Conservation (phyloP, 53 echinoderm and acorn worm genomes). For the Temnopleurus reevesii region DNA sequence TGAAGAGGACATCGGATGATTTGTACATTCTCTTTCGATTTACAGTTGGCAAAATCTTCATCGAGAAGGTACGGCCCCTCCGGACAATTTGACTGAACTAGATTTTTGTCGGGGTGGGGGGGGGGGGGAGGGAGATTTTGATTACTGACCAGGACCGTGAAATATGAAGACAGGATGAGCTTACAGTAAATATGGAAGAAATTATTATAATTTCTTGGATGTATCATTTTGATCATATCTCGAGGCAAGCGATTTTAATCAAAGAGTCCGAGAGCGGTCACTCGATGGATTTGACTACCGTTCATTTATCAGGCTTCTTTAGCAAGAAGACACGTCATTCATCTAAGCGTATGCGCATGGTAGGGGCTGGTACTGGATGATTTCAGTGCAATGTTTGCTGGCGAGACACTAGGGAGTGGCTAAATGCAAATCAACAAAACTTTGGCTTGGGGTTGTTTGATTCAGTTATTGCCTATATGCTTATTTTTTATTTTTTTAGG, state of each 20-base stretch:
- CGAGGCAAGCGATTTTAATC: neutral
- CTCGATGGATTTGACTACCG: neutral
- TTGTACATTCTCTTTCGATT: neutral
- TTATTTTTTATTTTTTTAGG: no score
- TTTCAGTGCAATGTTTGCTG: neutral
- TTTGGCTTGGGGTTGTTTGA: no score
- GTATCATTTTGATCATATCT: neutral
- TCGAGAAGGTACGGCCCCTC: neutral
- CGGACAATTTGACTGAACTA: neutral
- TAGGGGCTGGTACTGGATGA: neutral
- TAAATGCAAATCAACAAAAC: no score
- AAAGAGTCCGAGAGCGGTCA: neutral
- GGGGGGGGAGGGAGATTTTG: neutral
- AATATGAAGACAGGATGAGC: neutral
- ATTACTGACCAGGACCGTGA: neutral
- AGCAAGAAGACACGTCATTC: neutral
- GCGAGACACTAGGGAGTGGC: no score
- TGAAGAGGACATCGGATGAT: slow-evolving; percentile 2
- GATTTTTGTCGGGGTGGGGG: no score
- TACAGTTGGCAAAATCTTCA: slow-evolving; percentile 2
- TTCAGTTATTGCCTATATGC: no score
- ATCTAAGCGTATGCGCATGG: neutral
- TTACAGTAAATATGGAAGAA: neutral
- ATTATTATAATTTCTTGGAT: neutral
- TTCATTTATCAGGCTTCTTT: neutral